phyloP scores from a whole-genome alignment of 2,888 invertebrate genomes.

The Lasioglossum pauxillum region DNA sequence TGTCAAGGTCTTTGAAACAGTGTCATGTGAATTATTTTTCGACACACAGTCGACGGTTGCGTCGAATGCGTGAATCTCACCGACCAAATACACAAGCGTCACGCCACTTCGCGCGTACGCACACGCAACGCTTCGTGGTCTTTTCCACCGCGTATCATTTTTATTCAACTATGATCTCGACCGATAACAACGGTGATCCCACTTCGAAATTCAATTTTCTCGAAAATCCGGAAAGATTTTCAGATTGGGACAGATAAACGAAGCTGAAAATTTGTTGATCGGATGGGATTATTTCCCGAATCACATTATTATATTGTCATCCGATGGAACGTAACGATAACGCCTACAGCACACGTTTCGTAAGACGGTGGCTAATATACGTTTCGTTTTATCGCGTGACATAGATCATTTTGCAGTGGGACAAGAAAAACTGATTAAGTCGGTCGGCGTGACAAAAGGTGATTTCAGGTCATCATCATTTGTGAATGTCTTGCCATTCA shows the following conservation, averaged over 20 bases:
- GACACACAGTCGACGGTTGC: not conserved
- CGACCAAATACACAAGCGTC: not conserved
- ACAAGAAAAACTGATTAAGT: slow-evolving; percentile 10
- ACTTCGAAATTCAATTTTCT: not conserved
- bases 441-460: not conserved
- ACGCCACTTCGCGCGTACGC: not conserved
- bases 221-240: not conserved
- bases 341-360: not conserved
- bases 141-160: not conserved
- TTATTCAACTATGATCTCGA: not conserved
- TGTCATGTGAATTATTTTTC: slow-evolving; percentile 43
- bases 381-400: not conserved
- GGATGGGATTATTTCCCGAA: not conserved
- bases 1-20: slow-evolving; percentile 51
- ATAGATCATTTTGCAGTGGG: not conserved
- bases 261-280: not conserved
- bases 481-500: too few relatives aligned
- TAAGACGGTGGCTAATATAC: not conserved
- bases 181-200: not conserved
- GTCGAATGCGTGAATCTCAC: not conserved
- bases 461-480: not conserved
- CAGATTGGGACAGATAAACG: not conserved
- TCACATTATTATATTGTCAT: not conserved
- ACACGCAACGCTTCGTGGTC: not conserved
- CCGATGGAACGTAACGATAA: not conserved